Percentiles rank a stretch among this genome's conserved stretches.
Evolutionary conservation across 2,888 invertebrate genomes (phyloP).

Genomic region (Endomychus coccineus): DNA sequence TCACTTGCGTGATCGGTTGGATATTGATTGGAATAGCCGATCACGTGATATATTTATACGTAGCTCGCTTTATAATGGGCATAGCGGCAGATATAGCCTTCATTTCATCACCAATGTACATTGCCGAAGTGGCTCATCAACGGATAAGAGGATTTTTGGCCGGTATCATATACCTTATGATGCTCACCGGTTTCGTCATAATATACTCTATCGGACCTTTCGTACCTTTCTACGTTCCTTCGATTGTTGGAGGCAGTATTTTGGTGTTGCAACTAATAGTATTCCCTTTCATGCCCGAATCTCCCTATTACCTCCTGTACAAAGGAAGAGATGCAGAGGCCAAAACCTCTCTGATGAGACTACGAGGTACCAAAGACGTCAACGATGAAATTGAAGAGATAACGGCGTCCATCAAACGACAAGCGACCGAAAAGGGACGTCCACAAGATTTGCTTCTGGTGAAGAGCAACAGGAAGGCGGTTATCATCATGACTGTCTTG

Average conservation of each 20-base stretch:
- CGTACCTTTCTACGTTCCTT: conserved; percentile 35
- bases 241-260: conserved; percentile 33
- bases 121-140: conserved; percentile 34
- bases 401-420: conserved; percentile 34
- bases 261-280: conserved; percentile 31
- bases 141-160: conserved; percentile 31
- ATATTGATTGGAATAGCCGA: conserved; percentile 26
- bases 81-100: conserved; percentile 37
- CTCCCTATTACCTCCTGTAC: conserved; percentile 37
- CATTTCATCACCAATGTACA: conserved; percentile 37
- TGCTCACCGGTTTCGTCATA: conserved; percentile 28
- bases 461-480: conserved; percentile 36
- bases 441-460: conserved; percentile 36
- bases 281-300: conserved; percentile 40
- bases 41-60: conserved; percentile 25
- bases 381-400: conserved; percentile 37
- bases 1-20: conserved; percentile 29
- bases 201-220: conserved; percentile 37
- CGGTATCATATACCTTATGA: conserved; percentile 30
- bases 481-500: conserved; percentile 38
- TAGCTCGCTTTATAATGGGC: conserved; percentile 30
- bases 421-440: conserved; percentile 33
- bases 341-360: conserved; percentile 30
- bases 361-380: conserved; percentile 30
- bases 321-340: conserved; percentile 33